Evolutionary conservation across 1,140 invertebrate genomes (phyloP), one percentile per base, ranked within the genome.

Genomic region (Megathymus violae): DNA sequence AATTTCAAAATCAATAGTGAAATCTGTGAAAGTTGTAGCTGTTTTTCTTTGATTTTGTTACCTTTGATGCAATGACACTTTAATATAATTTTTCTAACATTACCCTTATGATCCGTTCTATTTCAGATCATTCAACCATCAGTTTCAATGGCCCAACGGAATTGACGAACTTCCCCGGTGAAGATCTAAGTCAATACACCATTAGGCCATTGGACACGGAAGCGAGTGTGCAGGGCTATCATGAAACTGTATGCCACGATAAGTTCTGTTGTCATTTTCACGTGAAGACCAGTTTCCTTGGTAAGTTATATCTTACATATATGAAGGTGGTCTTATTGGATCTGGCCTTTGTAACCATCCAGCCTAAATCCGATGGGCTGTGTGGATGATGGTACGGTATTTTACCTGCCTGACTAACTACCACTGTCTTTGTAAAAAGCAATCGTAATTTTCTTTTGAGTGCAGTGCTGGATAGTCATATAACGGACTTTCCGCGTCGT

Each of bases 261-360:
- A 46, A 46, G 0, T 79, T 89, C 51, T 89, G 86, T 68, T 89
- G 86, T 38, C 63, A 86, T 4, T 89, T 89, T 34, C 67, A 80
- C 15, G 38, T 88, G 10, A 88, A 85, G 50, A 75, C 71, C 15
- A 68, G 16, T 15, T 62, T 47, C 15, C 34, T 15, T 66, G 78
- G 80, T 86, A 43, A 69, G 63, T 46, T 31, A 22, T 27, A 31
- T 6, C 7, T 13, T 7, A 13, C 13, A 11, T 40, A 13, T 16
- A 38, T 59, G 25, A 7, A 47, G 9, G 1, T 17, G 1, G 51
- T 38, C 7, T 10, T 16, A 27, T 40, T 54, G 22, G 31, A 59
- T 1, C 10, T 25, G 16, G 3, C 14, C n/a, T n/a, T n/a, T n/a
- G n/a, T n/a, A n/a, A n/a, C n/a, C n/a, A n/a, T n/a, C n/a, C n/a